Evolutionary conservation across 2,888 invertebrate species (phyloP).

Genomic region (Uropetala carovei): DNA sequence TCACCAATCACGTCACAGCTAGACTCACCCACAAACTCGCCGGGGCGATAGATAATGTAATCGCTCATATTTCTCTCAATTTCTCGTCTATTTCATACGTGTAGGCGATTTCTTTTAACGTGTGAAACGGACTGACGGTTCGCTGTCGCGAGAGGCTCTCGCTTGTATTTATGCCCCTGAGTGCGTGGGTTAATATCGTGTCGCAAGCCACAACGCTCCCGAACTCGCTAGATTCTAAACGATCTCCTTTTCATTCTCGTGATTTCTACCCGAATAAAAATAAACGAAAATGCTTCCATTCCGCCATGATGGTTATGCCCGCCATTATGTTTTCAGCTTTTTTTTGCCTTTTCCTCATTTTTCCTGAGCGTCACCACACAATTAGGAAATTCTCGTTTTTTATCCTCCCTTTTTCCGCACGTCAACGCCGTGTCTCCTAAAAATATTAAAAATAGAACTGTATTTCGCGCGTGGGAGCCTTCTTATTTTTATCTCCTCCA

Average conservation of each 20-base stretch:
- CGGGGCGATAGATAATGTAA: too few species aligned
- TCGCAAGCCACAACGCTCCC: neutral
- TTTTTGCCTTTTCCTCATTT: neutral
- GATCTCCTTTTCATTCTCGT: neutral
- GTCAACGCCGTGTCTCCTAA: constrained; percentile 7
- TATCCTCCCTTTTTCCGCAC: neutral
- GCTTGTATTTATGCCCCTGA: too few species aligned
- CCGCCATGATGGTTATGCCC: neutral
- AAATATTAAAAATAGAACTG: neutral
- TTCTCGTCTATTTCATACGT: too few species aligned
- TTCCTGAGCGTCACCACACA: neutral
- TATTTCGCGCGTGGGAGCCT: neutral
- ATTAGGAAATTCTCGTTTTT: neutral
- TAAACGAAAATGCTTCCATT: neutral
- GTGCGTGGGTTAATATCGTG: neutral
- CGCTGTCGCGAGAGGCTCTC: too few species aligned
- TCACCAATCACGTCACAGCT: too few species aligned
- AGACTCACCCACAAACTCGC: too few species aligned
- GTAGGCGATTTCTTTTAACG: too few species aligned
- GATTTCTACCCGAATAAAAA: neutral
- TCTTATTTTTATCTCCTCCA: neutral
- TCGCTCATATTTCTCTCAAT: too few species aligned
- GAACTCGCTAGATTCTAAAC: neutral
- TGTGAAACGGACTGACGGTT: too few species aligned
- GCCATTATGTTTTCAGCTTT: too few species aligned